Evolutionary conservation across 2,797 vertebrate species (phyloP), one percentile per base, ranked within the genome.

Genomic region (Oreochromis mossambicus): DNA sequence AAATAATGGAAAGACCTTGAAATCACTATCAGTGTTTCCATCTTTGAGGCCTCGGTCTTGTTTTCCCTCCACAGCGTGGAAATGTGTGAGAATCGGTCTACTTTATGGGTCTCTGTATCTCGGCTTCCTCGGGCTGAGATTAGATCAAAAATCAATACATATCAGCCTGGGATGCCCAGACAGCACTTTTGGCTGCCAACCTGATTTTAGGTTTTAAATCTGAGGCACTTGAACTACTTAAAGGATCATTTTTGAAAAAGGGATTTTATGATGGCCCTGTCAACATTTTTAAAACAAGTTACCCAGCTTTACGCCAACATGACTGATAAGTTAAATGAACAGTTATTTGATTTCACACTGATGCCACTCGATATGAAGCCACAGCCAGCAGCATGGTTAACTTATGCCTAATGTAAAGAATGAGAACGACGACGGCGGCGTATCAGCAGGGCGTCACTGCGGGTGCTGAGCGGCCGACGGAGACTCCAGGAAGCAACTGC

Each of bases 91-190:
- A 89, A 86, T 81, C 29, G 2, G 79, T 78, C 88, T 85, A 66
- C 77, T 88, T 87, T 84, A 80, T 90, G 86, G 80, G 80, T 89
- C 50, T 84, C 82, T 85, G 83, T 76, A 48, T 83, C 85, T 82
- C 12, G 3, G 36, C 80, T 82, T 86, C 86, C 84, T 85, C 70
- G 0, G 80, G 81, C 85, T 77, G 79, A 85, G 89, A 91, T 93
- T 90, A 90, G 78, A 93, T 93, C 87, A 85, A 63, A 92, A 90
- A 92, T 94, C 92, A 81, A 92, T 94, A 88, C 48, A 19, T 63
- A 86, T 88, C 87, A 89, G 83, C 29, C 87, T 6, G 63, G 26
- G 84, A 85, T 70, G 82, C 83, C 75, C 32, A 13, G 63, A 76
- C 52, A 73, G 84, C 81, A 73, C 82, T 87, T 89, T 86, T 90